Evolutionary conservation across 2,113 vertebrate genomes (phyloP).

Genomic region (Hippocampus abdominalis): DNA sequence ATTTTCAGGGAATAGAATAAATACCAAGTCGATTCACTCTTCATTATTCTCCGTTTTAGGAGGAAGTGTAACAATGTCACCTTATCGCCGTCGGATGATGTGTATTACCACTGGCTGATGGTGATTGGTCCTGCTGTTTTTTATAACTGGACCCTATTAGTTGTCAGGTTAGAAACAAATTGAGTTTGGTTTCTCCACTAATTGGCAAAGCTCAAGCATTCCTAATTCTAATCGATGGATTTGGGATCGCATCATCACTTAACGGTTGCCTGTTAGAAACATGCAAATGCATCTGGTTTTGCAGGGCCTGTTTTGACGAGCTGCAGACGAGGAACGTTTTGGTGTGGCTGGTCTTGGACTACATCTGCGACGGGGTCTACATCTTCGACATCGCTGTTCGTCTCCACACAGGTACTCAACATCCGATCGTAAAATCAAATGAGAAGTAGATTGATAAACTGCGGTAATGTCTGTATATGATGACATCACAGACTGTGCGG

Average conservation of each 20-base stretch:
- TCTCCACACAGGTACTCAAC: conserved; percentile 82
- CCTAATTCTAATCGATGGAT: neutral
- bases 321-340: conserved; percentile 79
- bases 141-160: conserved; percentile 89
- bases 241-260: neutral
- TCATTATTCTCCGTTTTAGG: conserved; percentile 27
- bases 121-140: conserved; percentile 83
- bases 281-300: conserved; percentile 1
- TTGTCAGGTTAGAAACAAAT: conserved; percentile 80
- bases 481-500: no score
- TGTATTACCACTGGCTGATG: conserved; percentile 88
- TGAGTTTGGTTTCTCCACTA: neutral
- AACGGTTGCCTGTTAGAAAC: neutral
- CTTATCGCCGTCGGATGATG: conserved; percentile 82
- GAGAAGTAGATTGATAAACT: neutral
- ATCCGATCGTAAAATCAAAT: neutral
- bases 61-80: conserved; percentile 77
- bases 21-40: neutral
- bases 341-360: conserved; percentile 89
- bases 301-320: conserved; percentile 90
- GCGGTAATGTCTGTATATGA: no score
- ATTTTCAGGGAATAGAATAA: neutral
- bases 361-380: conserved; percentile 84
- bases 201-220: neutral
- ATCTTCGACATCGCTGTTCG: conserved; percentile 81